Evolutionary conservation across 2,113 vertebrate genomes (phyloP).

Genomic region (Lepus americanus): DNA sequence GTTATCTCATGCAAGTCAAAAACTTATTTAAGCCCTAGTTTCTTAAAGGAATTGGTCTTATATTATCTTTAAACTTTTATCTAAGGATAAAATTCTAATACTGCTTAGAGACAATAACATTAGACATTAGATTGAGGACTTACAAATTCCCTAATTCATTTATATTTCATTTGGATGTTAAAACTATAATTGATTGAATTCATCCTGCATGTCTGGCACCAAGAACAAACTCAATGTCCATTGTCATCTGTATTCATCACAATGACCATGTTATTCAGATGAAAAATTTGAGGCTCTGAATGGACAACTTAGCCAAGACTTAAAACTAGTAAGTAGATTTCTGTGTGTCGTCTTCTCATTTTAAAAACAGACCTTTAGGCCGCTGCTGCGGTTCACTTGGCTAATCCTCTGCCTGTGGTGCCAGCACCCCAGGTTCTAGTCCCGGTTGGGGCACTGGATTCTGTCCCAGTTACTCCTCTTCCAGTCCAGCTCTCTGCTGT

Average conservation of each 20-base stretch:
- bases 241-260: not conserved
- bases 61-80: not conserved
- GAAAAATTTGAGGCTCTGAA: not conserved
- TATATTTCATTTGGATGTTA: constrained; percentile 51
- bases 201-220: not conserved
- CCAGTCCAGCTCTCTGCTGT: too few species aligned
- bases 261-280: not conserved
- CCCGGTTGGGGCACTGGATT: too few species aligned
- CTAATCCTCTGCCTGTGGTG: too few species aligned
- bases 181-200: constrained; percentile 36
- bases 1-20: not conserved
- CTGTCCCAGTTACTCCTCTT: too few species aligned
- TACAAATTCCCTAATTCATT: constrained; percentile 15
- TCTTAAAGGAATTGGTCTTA: constrained; percentile 14
- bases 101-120: not conserved
- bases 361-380: constrained; percentile 40
- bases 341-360: not conserved
- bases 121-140: not conserved
- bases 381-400: too few species aligned
- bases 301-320: not conserved
- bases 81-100: constrained; percentile 30
- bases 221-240: not conserved
- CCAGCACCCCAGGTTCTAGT: too few species aligned
- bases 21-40: not conserved
- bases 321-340: not conserved